phyloP scores from a whole-genome alignment of 2,888 invertebrate species.

The Drosophila mayaguana region DNA sequence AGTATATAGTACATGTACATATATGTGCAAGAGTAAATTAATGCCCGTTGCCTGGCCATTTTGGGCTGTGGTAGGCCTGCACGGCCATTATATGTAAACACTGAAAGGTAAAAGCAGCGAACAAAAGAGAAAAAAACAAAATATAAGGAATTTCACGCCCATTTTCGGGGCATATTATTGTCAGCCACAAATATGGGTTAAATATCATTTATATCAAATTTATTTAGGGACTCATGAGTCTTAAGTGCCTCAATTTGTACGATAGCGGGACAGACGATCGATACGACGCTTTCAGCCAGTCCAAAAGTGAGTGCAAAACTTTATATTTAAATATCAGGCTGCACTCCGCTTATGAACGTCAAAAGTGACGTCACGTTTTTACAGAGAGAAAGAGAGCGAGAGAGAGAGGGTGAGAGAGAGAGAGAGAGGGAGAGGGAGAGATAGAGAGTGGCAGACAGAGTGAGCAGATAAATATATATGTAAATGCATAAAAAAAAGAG shows the following conservation, averaged over 20 bases:
- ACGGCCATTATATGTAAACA: constrained; percentile 47
- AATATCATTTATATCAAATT: constrained; percentile 69
- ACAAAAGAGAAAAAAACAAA: constrained; percentile 13
- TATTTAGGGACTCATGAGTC: constrained; percentile 67
- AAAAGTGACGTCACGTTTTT: constrained; percentile 72
- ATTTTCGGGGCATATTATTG: constrained; percentile 51
- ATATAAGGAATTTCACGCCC: constrained; percentile 49
- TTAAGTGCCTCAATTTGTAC: constrained; percentile 65
- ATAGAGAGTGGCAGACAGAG: too few species aligned
- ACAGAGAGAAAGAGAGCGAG: constrained; percentile 12
- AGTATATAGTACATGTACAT: background rate
- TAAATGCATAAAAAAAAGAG: constrained; percentile 21
- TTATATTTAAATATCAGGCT: constrained; percentile 39
- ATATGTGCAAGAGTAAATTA: constrained; percentile 23
- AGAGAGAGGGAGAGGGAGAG: constrained; percentile 6
- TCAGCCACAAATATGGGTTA: constrained; percentile 73
- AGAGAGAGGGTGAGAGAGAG: constrained; percentile 1
- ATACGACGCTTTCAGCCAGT: constrained; percentile 23
- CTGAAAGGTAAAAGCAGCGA: constrained; percentile 25
- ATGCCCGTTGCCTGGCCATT: constrained; percentile 45
- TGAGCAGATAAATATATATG: constrained; percentile 1
- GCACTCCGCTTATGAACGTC: constrained; percentile 51
- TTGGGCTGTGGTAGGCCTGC: constrained; percentile 25
- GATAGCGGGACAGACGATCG: constrained; percentile 44
- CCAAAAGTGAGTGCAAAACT: constrained; percentile 53